phyloP scores from a whole-genome alignment of 2,113 vertebrate species.

The Hyperopisus bebe region DNA sequence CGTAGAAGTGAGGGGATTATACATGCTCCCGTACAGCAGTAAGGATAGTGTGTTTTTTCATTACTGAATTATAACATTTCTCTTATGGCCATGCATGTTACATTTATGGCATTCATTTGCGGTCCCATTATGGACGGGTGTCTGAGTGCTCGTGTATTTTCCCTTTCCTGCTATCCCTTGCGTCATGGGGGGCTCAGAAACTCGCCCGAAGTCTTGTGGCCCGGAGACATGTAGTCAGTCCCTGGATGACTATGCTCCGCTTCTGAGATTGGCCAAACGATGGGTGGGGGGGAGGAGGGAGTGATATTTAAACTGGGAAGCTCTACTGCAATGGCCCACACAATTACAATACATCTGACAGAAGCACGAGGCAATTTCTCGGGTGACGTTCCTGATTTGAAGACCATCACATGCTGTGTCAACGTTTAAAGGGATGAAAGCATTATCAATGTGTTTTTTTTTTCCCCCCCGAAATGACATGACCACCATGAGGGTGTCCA shows the following conservation, averaged over 20 bases:
- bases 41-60: background rate
- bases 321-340: conserved; percentile 50
- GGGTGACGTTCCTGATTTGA: conserved; percentile 42
- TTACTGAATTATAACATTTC: conserved; percentile 15
- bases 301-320: conserved; percentile 55
- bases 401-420: conserved; percentile 30
- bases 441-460: conserved; percentile 38
- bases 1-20: background rate
- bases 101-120: conserved; percentile 14
- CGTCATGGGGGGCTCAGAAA: background rate
- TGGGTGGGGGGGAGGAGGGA: conserved; percentile 57
- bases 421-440: conserved; percentile 47
- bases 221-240: background rate
- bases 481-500: conserved; percentile 5
- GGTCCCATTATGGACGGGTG: conserved; percentile 14
- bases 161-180: background rate
- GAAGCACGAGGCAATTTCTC: conserved; percentile 57
- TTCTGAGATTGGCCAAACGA: conserved; percentile 34
- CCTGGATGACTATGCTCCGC: conserved; percentile 1
- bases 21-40: background rate
- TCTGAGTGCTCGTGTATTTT: background rate
- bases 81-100: background rate
- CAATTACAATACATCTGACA: conserved; percentile 63
- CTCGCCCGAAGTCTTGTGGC: background rate
- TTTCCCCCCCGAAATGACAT: conserved; percentile 41